Percentiles rank a stretch among this genome's conserved stretches.
These are phyloP conservation scores for Galerucella calmariensis DNA, from an alignment of 2,888 invertebrate species.

Conservation along the genomic window DNA sequence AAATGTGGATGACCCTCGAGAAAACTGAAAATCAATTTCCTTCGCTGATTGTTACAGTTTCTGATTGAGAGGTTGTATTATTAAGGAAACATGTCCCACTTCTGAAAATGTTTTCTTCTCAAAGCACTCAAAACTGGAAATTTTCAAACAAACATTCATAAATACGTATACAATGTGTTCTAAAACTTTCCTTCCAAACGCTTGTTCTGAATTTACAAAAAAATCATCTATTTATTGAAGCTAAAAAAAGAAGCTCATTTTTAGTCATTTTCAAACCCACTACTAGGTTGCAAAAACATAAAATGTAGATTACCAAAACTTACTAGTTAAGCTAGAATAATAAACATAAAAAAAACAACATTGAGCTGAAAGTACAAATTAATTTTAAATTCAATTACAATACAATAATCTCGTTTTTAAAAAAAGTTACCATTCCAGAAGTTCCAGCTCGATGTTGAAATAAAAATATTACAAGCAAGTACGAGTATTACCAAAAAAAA, in stretches of 20 bases:
- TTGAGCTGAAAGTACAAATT: not conserved
- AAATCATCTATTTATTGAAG: not conserved
- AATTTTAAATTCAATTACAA: not conserved
- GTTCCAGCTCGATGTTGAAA: not conserved
- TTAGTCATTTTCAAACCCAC: not conserved
- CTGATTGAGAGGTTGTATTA: no score
- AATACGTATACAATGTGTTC: not conserved
- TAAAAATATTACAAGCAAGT: not conserved
- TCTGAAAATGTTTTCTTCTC: not conserved
- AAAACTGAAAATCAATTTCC: no score
- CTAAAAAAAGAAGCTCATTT: not conserved
- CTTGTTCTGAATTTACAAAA: not conserved
- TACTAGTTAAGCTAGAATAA: conserved; percentile 8
- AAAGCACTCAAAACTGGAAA: not conserved
- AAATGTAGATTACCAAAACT: conserved; percentile 3
- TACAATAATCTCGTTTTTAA: not conserved
- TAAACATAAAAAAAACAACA: conserved; percentile 1
- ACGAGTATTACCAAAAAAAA: not conserved
- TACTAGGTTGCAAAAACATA: not conserved
- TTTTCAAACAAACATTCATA: no score
- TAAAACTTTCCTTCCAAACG: not conserved
- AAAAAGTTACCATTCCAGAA: not conserved
- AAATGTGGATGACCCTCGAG: no score
- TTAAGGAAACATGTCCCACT: no score
- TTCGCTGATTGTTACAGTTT: no score